These are phyloP conservation scores for Falco novaeseelandiae DNA, from an alignment of 2,797 vertebrate genomes.

Conservation along the genomic window DNA sequence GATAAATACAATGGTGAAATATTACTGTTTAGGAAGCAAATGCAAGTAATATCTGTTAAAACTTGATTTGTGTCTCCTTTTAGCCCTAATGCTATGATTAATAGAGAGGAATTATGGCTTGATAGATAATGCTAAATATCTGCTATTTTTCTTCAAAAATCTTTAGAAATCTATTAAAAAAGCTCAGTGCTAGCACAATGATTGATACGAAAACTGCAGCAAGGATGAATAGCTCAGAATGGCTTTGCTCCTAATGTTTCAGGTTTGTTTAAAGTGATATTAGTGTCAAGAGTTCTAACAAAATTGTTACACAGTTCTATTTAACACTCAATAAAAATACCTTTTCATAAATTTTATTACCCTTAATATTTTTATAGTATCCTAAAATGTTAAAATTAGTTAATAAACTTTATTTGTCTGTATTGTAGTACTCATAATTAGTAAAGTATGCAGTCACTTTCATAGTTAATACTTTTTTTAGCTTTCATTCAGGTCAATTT, in stretches of 20 bases:
- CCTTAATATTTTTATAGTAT: neutral
- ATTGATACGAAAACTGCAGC: conserved; percentile 60
- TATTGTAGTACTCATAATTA: neutral
- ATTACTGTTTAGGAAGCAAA: conserved; percentile 58
- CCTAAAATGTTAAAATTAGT: neutral
- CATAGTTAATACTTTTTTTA: neutral
- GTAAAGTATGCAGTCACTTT: neutral
- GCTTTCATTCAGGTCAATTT: neutral
- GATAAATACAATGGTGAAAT: conserved; percentile 57
- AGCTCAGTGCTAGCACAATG: conserved; percentile 42
- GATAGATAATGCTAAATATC: conserved; percentile 73
- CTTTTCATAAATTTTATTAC: neutral
- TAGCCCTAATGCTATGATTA: conserved; percentile 68
- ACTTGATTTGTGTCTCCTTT: conserved; percentile 69
- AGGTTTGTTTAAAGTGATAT: conserved; percentile 47
- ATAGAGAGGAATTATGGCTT: conserved; percentile 70
- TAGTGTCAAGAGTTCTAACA: neutral
- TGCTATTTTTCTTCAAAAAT: conserved; percentile 72
- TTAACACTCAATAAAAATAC: neutral
- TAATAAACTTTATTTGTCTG: neutral
- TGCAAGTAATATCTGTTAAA: conserved; percentile 61
- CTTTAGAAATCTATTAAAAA: conserved; percentile 73
- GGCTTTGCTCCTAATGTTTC: conserved; percentile 27
- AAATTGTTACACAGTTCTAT: neutral
- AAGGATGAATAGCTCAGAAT: conserved; percentile 54